Conservation (phyloP, 2,888 invertebrate species). For the Apodemia duryi region DNA sequence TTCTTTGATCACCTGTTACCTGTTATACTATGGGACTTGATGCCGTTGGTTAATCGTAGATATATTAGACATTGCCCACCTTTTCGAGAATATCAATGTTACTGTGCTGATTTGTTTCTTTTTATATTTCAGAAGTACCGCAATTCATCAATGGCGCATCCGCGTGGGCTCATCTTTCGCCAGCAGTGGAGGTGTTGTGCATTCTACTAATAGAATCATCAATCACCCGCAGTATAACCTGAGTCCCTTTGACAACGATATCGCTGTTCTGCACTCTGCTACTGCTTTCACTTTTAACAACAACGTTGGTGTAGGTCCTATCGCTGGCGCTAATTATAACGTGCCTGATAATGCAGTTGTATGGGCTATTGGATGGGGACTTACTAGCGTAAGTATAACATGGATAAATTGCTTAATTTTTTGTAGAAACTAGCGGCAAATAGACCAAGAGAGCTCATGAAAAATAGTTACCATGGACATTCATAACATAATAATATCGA, state of each 20-base stretch:
- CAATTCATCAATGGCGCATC: conserved; percentile 38
- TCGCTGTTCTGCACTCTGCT: conserved; percentile 45
- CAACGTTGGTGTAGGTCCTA: conserved; percentile 35
- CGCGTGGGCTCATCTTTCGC: conserved; percentile 45
- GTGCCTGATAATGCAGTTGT: conserved; percentile 45
- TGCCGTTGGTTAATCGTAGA: too few relatives aligned
- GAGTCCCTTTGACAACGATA: conserved; percentile 40
- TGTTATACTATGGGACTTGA: too few relatives aligned
- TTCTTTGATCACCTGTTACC: too few relatives aligned
- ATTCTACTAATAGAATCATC: conserved; percentile 31
- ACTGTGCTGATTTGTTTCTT: too few relatives aligned
- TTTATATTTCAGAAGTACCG: conserved; percentile 34
- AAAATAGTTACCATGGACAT: too few relatives aligned
- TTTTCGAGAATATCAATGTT: too few relatives aligned
- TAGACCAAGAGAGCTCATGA: too few relatives aligned
- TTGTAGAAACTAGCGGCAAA: too few relatives aligned
- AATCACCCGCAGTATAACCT: conserved; percentile 47
- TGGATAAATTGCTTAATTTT: too few relatives aligned
- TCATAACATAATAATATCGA: too few relatives aligned
- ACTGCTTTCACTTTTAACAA: conserved; percentile 36
- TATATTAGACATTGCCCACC: too few relatives aligned
- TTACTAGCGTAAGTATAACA: conserved; percentile 23
- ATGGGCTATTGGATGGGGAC: conserved; percentile 62
- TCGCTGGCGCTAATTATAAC: conserved; percentile 44
- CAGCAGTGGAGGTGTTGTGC: conserved; percentile 43